Base-by-base conservation (phyloP, 1,140 invertebrate species). In the Mercenaria mercenaria region DNA sequence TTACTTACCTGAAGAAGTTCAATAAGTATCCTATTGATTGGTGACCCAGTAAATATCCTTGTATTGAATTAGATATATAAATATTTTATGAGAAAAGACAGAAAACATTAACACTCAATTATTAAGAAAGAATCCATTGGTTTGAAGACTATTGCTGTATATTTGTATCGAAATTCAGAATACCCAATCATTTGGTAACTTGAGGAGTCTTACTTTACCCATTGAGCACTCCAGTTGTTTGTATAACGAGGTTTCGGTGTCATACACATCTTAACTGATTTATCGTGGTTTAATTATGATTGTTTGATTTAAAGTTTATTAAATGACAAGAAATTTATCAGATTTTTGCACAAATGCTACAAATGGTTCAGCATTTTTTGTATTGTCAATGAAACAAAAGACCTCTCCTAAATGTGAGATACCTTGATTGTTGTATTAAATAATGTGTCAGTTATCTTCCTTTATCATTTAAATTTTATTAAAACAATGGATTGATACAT, bases 201-300 rank as follows among this genome's bases (percentile, higher is more conserved):
- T 20, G 32, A 72, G 32, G 34, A 72, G 32, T 72, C 29, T 72
- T 72, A 2, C 18, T 72, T 39, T 39, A 72, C 26, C 34, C 15
- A 41, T 72, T 72, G 13, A 72, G 18, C 29, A 34, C 37, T 39
- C 23, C 37, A 23, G 0, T 41, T 41, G 34, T 72, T 72, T 72
- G 34, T 72, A 39, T 29, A 72, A 39, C 37, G 20, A 37, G 67
- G 67, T 72, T 72, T 72, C 67, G 67, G 67, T 72, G 67, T 39
- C 67, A 29, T 23, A 52, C 76, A 37, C 76, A 79, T 79, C 76
- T 79, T 79, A 79, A 79, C 76, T 79, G 76, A 79, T 79, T 79
- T 52, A 79, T 29, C 37, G 2, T 13, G 37, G 59, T 82, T 82
- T 82, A 82, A 82, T 82, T 59, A 26, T 26, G 15, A 64, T 82